These are phyloP conservation scores for Lasioglossum pauxillum DNA, from an alignment of 2,888 invertebrate genomes.

Conservation along the genomic window DNA sequence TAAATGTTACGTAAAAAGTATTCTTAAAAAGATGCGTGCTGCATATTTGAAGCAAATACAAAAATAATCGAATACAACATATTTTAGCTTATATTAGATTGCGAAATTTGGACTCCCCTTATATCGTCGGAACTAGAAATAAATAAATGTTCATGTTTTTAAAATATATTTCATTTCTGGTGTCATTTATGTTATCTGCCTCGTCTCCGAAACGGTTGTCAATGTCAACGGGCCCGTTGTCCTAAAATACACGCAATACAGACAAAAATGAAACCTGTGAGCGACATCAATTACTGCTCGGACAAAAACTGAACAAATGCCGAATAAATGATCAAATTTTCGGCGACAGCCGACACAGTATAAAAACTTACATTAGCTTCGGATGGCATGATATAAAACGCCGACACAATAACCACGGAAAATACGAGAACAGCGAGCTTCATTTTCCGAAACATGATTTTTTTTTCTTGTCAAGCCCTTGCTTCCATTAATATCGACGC, in stretches of 20 bases:
- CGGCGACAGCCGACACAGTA: background rate
- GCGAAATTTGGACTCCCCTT: background rate
- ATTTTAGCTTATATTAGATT: background rate
- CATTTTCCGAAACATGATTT: constrained; percentile 1
- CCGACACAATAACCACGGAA: background rate
- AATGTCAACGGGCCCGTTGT: background rate
- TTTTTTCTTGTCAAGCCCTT: background rate
- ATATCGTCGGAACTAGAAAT: background rate
- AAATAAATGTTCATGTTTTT: background rate
- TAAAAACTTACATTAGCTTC: background rate
- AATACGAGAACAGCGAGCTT: background rate
- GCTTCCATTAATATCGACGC: background rate
- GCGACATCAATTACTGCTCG: background rate
- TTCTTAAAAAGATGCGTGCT: background rate
- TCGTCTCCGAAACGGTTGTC: background rate
- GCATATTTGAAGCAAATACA: too few relatives aligned
- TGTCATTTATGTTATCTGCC: background rate
- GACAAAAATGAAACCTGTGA: background rate
- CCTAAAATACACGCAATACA: background rate
- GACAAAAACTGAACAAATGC: background rate
- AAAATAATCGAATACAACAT: background rate
- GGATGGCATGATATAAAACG: background rate
- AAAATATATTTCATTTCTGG: background rate
- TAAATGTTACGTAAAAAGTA: background rate
- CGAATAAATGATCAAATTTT: background rate